Percentiles rank a stretch among this genome's conserved stretches.
Conservation (phyloP, 2,797 vertebrate species). For the Sebastes minor region DNA sequence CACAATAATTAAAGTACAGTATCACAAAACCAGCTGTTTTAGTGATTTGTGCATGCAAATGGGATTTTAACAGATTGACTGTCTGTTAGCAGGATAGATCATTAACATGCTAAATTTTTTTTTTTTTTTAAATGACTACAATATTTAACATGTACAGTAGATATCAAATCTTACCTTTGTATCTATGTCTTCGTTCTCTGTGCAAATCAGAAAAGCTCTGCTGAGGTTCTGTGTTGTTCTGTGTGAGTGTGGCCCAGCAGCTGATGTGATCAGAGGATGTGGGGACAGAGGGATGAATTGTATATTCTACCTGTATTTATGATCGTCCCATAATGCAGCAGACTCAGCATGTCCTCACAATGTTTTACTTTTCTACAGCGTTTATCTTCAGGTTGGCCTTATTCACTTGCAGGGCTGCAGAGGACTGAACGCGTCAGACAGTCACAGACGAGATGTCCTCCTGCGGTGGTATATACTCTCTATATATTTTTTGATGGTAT, state of each 20-base stretch:
- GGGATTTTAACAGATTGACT: background rate
- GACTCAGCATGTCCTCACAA: constrained; percentile 65
- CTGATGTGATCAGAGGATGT: constrained; percentile 14
- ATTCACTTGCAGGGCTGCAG: constrained; percentile 47
- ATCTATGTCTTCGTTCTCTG: constrained; percentile 37
- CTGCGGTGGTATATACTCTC: background rate
- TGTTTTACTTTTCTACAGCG: constrained; percentile 70
- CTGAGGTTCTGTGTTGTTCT: constrained; percentile 1
- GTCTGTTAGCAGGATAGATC: background rate
- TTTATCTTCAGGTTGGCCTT: constrained; percentile 67
- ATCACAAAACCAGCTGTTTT: background rate
- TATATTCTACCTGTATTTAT: constrained; percentile 71
- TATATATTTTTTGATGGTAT: too few species aligned
- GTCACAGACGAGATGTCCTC: background rate
- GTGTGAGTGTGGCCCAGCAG: constrained; percentile 3
- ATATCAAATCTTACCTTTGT: constrained; percentile 57
- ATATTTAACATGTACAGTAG: background rate
- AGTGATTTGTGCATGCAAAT: background rate
- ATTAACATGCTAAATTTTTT: background rate
- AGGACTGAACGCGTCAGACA: background rate
- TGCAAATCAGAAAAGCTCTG: constrained; percentile 1
- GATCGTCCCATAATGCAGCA: constrained; percentile 66
- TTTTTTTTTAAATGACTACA: background rate
- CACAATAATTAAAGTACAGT: background rate
- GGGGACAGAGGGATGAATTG: constrained; percentile 32